phyloP scores from a whole-genome alignment of 2,113 vertebrate species.

The Gobiocypris rarus region DNA sequence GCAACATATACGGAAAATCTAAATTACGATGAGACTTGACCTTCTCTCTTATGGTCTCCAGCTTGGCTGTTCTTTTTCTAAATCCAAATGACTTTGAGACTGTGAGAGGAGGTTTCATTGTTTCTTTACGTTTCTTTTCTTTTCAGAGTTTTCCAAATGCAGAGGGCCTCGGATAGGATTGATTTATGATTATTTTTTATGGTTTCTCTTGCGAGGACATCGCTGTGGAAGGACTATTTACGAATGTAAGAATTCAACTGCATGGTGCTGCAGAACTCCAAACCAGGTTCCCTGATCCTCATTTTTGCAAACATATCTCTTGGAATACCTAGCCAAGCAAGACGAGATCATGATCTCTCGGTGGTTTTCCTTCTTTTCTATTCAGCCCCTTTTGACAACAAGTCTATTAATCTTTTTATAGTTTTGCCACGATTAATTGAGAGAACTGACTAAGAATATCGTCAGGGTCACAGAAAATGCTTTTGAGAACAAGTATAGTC shows the following conservation, averaged over 20 bases:
- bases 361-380: constrained; percentile 28
- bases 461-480: constrained; percentile 3
- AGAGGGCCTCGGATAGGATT: constrained; percentile 4
- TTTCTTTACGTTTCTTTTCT: neutral
- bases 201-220: neutral
- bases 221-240: neutral
- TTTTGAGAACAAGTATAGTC: constrained; percentile 12
- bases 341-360: neutral
- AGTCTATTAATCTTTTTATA: neutral
- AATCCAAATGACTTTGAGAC: constrained; percentile 30
- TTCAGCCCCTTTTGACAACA: constrained; percentile 8
- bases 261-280: constrained; percentile 66
- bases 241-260: constrained; percentile 75
- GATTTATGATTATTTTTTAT: neutral
- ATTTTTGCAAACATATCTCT: constrained; percentile 38
- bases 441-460: neutral
- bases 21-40: constrained; percentile 89
- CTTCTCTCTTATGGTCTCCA: constrained; percentile 26
- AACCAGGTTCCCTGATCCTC: constrained; percentile 38
- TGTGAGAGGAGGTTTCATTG: neutral
- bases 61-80: constrained; percentile 34
- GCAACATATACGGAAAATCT: constrained; percentile 93
- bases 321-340: constrained; percentile 34
- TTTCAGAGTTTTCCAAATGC: neutral
- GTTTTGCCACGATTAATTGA: constrained; percentile 10